Conservation (phyloP, 92 coral and sea anemone genomes). For the Scolanthus callimorphus region DNA sequence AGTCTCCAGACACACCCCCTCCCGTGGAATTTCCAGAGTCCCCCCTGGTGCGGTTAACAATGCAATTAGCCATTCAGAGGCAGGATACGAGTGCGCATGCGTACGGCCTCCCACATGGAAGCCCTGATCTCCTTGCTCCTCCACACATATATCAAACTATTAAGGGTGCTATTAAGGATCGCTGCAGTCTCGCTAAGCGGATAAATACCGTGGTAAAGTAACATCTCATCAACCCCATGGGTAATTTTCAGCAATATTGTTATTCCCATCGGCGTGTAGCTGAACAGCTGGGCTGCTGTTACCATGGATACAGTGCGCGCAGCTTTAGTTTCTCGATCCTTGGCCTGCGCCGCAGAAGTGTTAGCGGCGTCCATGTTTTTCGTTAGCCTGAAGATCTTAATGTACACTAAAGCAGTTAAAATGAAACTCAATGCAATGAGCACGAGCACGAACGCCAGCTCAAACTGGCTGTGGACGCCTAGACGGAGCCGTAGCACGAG, state of each 20-base stretch:
- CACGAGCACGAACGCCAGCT: background rate
- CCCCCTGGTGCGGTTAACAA: too few relatives aligned
- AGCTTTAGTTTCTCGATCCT: slow-evolving; percentile 15
- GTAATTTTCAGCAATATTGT: slow-evolving; percentile 25
- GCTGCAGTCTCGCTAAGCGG: slow-evolving; percentile 37
- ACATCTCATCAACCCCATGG: slow-evolving; percentile 13
- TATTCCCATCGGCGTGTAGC: slow-evolving; percentile 32
- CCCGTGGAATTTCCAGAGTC: too few relatives aligned
- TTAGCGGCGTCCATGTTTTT: slow-evolving; percentile 17
- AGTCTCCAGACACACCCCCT: too few relatives aligned
- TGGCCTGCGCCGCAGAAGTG: slow-evolving; percentile 8
- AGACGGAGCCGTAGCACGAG: slow-evolving; percentile 21
- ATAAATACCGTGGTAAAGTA: slow-evolving; percentile 16
- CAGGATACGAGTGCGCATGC: too few relatives aligned
- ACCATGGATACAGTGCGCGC: slow-evolving; percentile 32
- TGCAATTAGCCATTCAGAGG: too few relatives aligned
- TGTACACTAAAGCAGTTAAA: slow-evolving; percentile 36
- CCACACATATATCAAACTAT: slow-evolving; percentile 42
- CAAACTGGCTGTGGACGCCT: background rate
- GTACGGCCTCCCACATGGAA: background rate
- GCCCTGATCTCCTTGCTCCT: slow-evolving; percentile 32
- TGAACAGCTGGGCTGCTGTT: slow-evolving; percentile 26
- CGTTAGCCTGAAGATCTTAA: slow-evolving; percentile 35
- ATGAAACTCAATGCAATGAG: slow-evolving; percentile 20
- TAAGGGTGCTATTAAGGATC: slow-evolving; percentile 35